Conservation (phyloP, 2,797 vertebrate genomes). For the Alca torda region DNA sequence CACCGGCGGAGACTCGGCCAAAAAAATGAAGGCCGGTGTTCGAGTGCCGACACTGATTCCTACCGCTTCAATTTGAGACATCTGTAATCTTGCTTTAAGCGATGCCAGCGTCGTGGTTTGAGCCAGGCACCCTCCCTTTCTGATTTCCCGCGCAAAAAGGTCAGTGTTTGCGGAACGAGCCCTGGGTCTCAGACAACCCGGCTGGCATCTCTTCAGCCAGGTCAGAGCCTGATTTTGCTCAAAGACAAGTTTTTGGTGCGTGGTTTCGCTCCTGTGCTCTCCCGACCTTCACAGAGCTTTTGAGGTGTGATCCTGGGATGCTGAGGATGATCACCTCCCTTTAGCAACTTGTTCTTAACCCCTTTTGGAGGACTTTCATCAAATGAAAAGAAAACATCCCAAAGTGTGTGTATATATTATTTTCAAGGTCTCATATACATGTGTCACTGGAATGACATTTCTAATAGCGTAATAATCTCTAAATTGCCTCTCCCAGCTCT, state of each 20-base stretch:
- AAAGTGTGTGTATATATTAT: background rate
- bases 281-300: background rate
- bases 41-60: background rate
- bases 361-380: background rate
- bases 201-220: background rate
- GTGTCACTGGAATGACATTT: background rate
- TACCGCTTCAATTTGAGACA: accelerated
- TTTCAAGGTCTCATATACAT: background rate
- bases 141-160: background rate
- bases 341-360: background rate
- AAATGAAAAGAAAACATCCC: background rate
- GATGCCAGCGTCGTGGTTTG: background rate
- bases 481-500: background rate
- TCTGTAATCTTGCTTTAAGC: background rate
- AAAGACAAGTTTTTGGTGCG: accelerated
- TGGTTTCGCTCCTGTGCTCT: background rate
- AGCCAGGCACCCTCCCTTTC: background rate
- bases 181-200: background rate
- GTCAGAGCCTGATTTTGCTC: background rate
- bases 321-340: background rate
- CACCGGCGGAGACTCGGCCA: background rate
- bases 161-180: background rate
- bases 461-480: background rate
- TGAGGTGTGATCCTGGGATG: background rate
- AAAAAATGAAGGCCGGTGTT: background rate